Evolutionary conservation across 2,888 invertebrate species (phyloP).

Genomic region (Acronicta leporina): DNA sequence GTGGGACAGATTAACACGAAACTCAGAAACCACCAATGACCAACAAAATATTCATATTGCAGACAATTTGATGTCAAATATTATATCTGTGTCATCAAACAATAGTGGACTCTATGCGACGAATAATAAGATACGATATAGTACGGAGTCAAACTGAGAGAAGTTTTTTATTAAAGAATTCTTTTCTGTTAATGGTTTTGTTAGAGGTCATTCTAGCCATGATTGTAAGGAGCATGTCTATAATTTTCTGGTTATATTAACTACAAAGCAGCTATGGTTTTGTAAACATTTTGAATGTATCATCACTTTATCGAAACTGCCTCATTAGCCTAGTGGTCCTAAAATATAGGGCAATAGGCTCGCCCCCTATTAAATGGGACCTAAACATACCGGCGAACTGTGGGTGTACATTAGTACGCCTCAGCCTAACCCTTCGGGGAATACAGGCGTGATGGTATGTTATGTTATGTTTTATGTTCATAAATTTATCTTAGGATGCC

Average conservation of each 20-base stretch:
- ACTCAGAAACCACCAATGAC: constrained; percentile 38
- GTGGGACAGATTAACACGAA: constrained; percentile 54
- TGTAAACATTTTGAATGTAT: not conserved
- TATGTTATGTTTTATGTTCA: too few species aligned
- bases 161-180: constrained; percentile 42
- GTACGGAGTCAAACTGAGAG: not conserved
- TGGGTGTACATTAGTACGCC: too few species aligned
- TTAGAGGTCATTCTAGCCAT: constrained; percentile 34
- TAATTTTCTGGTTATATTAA: constrained; percentile 18
- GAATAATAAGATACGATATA: constrained; percentile 13
- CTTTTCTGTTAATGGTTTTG: constrained; percentile 33
- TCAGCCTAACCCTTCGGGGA: too few species aligned
- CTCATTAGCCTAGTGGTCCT: too few species aligned
- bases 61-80: constrained; percentile 49
- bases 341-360: too few species aligned
- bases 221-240: constrained; percentile 6
- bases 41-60: constrained; percentile 59
- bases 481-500: too few species aligned
- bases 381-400: too few species aligned
- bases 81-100: constrained; percentile 8
- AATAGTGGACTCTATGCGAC: constrained; percentile 3
- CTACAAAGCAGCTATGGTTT: not conserved
- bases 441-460: too few species aligned
- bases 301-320: not conserved
- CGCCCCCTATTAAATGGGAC: too few species aligned